Evolutionary conservation across 2,888 invertebrate species (phyloP), one percentile per base, ranked within the genome.

Genomic region (Pristionchus maxplancki): DNA sequence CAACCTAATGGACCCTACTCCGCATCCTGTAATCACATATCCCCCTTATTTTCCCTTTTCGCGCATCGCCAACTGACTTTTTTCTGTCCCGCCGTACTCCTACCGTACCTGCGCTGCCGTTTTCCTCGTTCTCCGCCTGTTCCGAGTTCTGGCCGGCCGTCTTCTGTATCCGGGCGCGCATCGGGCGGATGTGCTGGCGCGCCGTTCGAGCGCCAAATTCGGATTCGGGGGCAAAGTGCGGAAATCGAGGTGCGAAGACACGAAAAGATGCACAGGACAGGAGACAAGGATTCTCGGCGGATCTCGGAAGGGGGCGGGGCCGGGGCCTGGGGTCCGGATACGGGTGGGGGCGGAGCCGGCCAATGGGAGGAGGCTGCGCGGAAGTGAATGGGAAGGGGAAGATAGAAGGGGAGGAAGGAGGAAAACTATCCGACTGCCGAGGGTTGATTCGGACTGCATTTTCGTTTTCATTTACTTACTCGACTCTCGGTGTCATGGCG

Each of bases 71-170:
- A 31, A 34, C 34, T 28, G n/a, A 78, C 15, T 44, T 37, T 31
- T 37, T 17, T 17, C 37, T 17, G 9, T 71, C 6, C 78, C 48
- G 48, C 78, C 44, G 78, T 78, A 78, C 24, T 20, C 78, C 62
- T 64, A 85, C 50, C 85, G 48, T 53, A 64, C 48, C 53, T 37
- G 15, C 31, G 15, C n/a, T n/a, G 0, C 78, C 44, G 44, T 78
- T 78, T 48, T 78, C 85, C 64, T 85, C 64, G 37, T 37, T 53
- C 28, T 85, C 85, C n/a, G n/a, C n/a, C 28, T 62, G 62, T 24
- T 84, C 58, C 40, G 34, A 3, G 31, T 34, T 58, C 40, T 85
- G 44, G 15, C 44, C 81, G n/a, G 28, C 13, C 83, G 58, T 78
- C 44, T 78, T 78, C 44, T 48, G 78, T 15, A 78, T 28, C 4